Percentiles rank a stretch among this genome's conserved stretches.
These are phyloP conservation scores for Lordiphosa collinella DNA, from an alignment of 1,140 invertebrate species.

Conservation along the genomic window DNA sequence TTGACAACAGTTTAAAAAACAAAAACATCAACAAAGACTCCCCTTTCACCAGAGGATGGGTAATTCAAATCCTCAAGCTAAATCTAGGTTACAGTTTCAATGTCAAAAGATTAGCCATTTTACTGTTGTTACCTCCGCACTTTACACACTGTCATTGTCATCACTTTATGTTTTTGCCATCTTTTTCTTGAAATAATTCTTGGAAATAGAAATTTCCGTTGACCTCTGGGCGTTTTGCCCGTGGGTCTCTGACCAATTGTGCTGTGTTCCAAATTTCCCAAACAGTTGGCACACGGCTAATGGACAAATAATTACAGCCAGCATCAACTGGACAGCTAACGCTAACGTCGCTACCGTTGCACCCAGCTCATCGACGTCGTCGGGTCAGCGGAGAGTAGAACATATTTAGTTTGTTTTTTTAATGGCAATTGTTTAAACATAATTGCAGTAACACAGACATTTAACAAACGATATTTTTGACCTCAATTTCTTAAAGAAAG, in stretches of 20 bases:
- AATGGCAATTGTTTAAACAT: constrained; percentile 50
- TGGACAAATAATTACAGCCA: constrained; percentile 67
- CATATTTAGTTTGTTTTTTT: constrained; percentile 21
- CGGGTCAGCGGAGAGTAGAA: background rate
- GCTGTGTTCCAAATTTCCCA: constrained; percentile 60
- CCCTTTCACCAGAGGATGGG: no score
- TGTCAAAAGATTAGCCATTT: background rate
- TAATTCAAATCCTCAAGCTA: no score
- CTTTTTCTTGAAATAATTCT: constrained; percentile 12
- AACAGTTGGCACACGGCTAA: constrained; percentile 50
- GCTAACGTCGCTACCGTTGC: constrained; percentile 48
- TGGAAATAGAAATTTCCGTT: constrained; percentile 43
- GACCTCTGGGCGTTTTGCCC: constrained; percentile 51
- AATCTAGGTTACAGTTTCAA: no score
- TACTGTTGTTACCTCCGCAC: no score
- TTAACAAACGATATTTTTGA: background rate
- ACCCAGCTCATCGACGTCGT: constrained; percentile 16
- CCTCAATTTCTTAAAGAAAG: background rate
- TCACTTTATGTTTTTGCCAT: constrained; percentile 17
- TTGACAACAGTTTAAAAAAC: constrained; percentile 7
- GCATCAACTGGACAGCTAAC: constrained; percentile 43
- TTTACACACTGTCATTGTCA: constrained; percentile 25
- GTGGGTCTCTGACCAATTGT: constrained; percentile 14
- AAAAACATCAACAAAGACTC: background rate
- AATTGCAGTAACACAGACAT: constrained; percentile 16